Evolutionary conservation across 2,797 vertebrate genomes (phyloP).

Genomic region (Otolemur crassicaudatus): DNA sequence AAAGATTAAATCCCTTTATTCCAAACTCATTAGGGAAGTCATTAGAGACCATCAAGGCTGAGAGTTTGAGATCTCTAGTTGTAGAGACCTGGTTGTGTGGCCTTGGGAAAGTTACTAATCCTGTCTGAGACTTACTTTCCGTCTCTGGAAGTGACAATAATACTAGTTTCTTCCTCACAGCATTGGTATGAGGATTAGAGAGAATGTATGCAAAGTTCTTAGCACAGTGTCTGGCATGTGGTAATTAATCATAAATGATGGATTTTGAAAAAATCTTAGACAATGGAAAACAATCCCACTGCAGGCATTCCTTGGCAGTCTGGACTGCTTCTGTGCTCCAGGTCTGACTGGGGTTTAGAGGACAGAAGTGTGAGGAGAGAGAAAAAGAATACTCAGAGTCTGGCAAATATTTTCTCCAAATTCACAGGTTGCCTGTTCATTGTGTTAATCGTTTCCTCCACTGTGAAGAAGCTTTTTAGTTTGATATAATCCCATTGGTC

Average conservation of each 20-base stretch:
- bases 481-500: neutral
- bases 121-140: neutral
- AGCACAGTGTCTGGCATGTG: neutral
- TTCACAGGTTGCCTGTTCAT: neutral
- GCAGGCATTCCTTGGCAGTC: neutral
- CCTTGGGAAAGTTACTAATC: neutral
- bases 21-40: neutral
- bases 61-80: neutral
- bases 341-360: neutral
- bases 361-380: neutral
- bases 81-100: neutral
- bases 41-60: neutral
- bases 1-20: neutral
- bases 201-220: neutral
- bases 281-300: neutral
- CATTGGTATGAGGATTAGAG: neutral
- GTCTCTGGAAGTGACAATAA: neutral
- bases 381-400: neutral
- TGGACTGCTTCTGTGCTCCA: neutral
- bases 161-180: neutral
- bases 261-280: neutral
- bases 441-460: neutral
- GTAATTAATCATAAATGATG: neutral
- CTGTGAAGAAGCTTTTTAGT: neutral
- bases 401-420: neutral